phyloP scores from a whole-genome alignment of 1,140 invertebrate species.

The Bombus difficillimus region DNA sequence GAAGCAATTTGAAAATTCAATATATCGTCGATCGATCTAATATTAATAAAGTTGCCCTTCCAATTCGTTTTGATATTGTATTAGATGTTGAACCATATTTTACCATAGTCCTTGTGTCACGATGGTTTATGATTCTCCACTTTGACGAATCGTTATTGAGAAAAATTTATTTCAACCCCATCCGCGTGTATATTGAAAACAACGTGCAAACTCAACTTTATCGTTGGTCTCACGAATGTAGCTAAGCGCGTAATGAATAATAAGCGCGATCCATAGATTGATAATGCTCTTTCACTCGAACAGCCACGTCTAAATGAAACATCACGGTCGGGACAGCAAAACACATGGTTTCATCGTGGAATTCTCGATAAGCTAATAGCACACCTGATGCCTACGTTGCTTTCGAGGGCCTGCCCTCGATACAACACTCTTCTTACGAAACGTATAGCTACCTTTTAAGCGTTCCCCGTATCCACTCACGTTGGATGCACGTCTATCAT shows the following conservation, averaged over 20 bases:
- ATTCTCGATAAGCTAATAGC: slow-evolving; percentile 62
- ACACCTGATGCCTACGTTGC: slow-evolving; percentile 55
- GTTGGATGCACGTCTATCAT: slow-evolving; percentile 61
- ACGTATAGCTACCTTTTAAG: slow-evolving; percentile 60
- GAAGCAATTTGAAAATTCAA: not conserved
- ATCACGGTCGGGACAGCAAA: slow-evolving; percentile 5
- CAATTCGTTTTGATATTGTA: too few species aligned
- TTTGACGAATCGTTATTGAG: not conserved
- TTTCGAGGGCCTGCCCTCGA: slow-evolving; percentile 53
- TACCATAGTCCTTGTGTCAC: too few species aligned
- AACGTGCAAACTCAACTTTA: not conserved
- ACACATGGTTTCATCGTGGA: slow-evolving; percentile 14
- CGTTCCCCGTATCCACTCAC: slow-evolving; percentile 49
- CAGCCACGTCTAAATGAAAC: slow-evolving; percentile 20
- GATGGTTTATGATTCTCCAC: too few species aligned
- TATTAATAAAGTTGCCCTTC: too few species aligned
- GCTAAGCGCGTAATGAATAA: slow-evolving; percentile 11
- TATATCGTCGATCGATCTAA: too few species aligned
- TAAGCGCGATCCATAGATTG: slow-evolving; percentile 33
- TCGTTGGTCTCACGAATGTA: not conserved
- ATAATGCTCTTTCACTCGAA: slow-evolving; percentile 39
- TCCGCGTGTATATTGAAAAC: not conserved
- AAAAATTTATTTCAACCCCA: not conserved
- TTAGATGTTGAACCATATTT: too few species aligned
- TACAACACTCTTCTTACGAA: slow-evolving; percentile 45